phyloP scores from a whole-genome alignment of 2,888 invertebrate species.

The Notodonta dromedarius region DNA sequence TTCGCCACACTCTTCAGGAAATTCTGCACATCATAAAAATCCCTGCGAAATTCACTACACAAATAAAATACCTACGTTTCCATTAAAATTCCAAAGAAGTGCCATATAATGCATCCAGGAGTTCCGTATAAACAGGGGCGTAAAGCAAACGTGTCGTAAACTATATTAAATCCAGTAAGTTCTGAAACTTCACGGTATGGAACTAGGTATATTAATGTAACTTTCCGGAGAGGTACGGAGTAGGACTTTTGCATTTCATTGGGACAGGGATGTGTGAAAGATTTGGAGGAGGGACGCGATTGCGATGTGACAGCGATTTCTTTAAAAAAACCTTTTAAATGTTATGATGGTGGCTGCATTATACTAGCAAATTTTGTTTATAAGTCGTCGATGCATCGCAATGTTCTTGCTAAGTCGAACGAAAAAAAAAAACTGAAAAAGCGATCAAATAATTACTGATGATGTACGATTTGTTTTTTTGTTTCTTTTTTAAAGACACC shows the following conservation, averaged over 20 bases:
- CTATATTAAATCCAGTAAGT: conserved; percentile 72
- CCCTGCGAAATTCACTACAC: neutral
- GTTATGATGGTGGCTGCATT: too few relatives aligned
- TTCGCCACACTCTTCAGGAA: too few relatives aligned
- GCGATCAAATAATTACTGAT: too few relatives aligned
- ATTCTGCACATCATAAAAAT: neutral
- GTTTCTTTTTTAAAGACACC: too few relatives aligned
- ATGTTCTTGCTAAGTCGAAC: too few relatives aligned
- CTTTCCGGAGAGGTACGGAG: conserved; percentile 58
- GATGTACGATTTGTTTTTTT: too few relatives aligned
- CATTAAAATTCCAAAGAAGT: conserved; percentile 37
- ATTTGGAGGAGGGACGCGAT: conserved; percentile 16
- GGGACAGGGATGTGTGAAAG: conserved; percentile 30
- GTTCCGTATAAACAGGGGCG: conserved; percentile 63
- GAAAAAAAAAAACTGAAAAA: too few relatives aligned
- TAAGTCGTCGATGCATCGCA: too few relatives aligned
- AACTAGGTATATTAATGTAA: conserved; percentile 66
- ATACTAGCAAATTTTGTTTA: too few relatives aligned
- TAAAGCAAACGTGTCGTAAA: conserved; percentile 79
- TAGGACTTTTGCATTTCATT: conserved; percentile 67
- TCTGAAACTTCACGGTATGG: conserved; percentile 44
- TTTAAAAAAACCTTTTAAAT: too few relatives aligned
- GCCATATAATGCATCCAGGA: conserved; percentile 51
- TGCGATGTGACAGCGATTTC: neutral
- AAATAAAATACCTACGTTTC: conserved; percentile 5